Evolutionary conservation across 2,888 invertebrate species (phyloP).

Genomic region (Molanna angustata): DNA sequence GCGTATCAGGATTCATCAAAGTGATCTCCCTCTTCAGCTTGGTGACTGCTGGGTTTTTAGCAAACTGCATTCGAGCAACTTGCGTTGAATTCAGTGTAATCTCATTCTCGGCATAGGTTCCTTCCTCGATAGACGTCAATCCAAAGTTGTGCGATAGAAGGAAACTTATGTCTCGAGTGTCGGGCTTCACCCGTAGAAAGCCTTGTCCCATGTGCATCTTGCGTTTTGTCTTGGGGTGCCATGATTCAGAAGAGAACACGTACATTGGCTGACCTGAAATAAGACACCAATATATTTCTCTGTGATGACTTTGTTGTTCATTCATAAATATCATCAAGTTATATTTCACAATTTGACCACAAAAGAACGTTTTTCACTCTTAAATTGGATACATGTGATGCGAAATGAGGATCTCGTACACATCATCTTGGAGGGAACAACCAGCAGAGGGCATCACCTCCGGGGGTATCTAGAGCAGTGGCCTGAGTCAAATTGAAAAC

Average conservation of each 20-base stretch:
- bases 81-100: constrained; percentile 48
- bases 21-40: constrained; percentile 47
- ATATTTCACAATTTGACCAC: no score
- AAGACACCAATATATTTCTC: background rate
- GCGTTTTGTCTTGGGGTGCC: constrained; percentile 50
- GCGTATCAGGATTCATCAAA: constrained; percentile 38
- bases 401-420: no score
- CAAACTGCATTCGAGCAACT: constrained; percentile 51
- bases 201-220: constrained; percentile 65
- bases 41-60: constrained; percentile 53
- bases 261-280: constrained; percentile 58
- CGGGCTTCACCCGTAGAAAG: constrained; percentile 57
- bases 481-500: no score
- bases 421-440: no score
- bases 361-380: no score
- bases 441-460: no score
- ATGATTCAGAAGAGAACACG: constrained; percentile 54
- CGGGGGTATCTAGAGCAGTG: no score
- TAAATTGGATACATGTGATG: no score
- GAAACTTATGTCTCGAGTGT: constrained; percentile 52
- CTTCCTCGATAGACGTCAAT: constrained; percentile 59
- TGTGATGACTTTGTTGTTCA: no score
- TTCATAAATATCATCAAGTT: no score
- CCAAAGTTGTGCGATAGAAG: constrained; percentile 63
- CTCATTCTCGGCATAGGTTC: constrained; percentile 46